Conservation (phyloP, 1,140 invertebrate genomes). For the Eumaeus atala region DNA sequence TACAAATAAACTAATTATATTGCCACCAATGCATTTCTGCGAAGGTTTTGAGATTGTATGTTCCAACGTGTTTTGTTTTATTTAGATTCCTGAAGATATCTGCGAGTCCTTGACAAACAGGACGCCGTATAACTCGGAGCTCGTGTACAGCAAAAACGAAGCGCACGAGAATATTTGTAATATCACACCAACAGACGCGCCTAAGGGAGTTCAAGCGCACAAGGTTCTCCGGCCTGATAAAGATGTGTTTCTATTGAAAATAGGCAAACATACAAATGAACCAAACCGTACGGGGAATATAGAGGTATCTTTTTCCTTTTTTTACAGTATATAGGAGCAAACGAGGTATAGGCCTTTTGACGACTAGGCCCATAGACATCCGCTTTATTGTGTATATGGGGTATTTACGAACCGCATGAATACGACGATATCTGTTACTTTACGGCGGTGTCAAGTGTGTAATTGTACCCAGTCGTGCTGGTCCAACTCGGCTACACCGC, state of each 20-base stretch:
- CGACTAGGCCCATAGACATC: no score
- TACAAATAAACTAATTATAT: no score
- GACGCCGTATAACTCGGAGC: conserved; percentile 49
- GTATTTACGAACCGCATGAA: no score
- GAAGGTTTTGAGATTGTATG: no score
- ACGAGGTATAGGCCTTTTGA: no score
- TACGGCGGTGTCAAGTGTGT: no score
- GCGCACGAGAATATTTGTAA: conserved; percentile 46
- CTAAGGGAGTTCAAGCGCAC: conserved; percentile 56
- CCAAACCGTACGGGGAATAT: conserved; percentile 63
- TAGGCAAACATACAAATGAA: conserved; percentile 63
- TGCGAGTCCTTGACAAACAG: conserved; percentile 52
- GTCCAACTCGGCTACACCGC: no score
- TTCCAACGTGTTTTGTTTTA: conserved; percentile 2
- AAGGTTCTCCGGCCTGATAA: conserved; percentile 62
- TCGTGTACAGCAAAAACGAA: conserved; percentile 46
- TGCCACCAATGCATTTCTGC: no score
- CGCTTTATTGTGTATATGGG: no score
- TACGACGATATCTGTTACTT: no score
- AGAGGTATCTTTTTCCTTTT: conserved; percentile 32
- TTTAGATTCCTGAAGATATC: conserved; percentile 57
- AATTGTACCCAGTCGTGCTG: no score
- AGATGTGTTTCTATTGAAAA: conserved; percentile 60
- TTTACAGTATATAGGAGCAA: no score
- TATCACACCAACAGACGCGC: conserved; percentile 52